Conservation (phyloP, 2,888 invertebrate species). For the Drosophila ezoana region DNA sequence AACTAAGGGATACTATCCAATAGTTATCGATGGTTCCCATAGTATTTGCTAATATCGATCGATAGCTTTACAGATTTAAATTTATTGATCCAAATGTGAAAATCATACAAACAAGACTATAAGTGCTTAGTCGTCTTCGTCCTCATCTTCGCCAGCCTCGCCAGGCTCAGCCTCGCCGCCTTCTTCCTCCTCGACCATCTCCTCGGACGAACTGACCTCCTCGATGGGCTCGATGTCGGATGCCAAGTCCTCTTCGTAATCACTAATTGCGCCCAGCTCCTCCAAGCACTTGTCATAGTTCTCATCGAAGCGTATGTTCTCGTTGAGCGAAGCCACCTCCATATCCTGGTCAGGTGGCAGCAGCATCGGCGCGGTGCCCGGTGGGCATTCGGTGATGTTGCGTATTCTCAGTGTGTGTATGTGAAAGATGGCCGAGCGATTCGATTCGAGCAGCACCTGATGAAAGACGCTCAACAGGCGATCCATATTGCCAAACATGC, state of each 20-base stretch:
- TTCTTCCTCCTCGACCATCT: conserved; percentile 71
- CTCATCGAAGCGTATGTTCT: conserved; percentile 77
- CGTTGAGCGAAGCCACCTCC: conserved; percentile 74
- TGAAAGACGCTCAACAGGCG: conserved; percentile 78
- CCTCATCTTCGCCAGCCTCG: conserved; percentile 55
- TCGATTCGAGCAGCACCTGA: conserved; percentile 79
- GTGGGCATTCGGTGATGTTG: conserved; percentile 66
- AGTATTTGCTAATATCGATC: no score
- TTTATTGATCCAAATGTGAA: conserved; percentile 14
- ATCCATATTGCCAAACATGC: conserved; percentile 81
- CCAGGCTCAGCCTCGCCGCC: conserved; percentile 60
- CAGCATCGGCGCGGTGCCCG: conserved; percentile 65
- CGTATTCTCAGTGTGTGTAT: conserved; percentile 72
- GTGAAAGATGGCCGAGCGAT: conserved; percentile 74
- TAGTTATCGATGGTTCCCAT: no score
- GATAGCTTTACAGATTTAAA: not conserved
- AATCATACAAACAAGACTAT: not conserved
- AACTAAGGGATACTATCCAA: no score
- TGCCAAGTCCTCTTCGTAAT: conserved; percentile 78
- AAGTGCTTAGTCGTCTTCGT: conserved; percentile 41
- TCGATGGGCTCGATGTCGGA: conserved; percentile 71
- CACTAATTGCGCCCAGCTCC: conserved; percentile 74
- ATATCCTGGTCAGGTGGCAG: conserved; percentile 63
- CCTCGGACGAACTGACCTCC: conserved; percentile 69
- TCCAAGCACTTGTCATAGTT: conserved; percentile 73